Base-by-base conservation (phyloP, 2,113 vertebrate species). In the Connochaetes taurinus region DNA sequence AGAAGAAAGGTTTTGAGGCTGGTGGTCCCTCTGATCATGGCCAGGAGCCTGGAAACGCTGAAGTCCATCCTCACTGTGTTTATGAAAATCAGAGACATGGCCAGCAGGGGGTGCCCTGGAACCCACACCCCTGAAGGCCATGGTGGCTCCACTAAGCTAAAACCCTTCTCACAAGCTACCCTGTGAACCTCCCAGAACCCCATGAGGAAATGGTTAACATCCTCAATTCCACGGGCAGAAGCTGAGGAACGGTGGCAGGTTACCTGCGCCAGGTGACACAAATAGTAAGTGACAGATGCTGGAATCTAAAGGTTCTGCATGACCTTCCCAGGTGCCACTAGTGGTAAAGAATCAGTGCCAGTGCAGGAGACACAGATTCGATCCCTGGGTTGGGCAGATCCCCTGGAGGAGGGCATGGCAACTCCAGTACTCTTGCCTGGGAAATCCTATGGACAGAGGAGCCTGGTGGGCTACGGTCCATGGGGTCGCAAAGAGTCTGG, bases 141-240 rank as follows among this genome's bases (percentile, higher is more conserved):
- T 0, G 6, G 53, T 1, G 0, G 6, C 5, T 17, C 0, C 15
- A 6, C 25, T 23, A 58, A 71, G 25, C 52, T 64, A 21, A 67
- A 52, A 45, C 21, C 50, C 5, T 36, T 33, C 76, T 55, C 33
- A 47, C 36, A 92, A 21, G n/a, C 27, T n/a, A 11, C 19, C 31
- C 9, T 6, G 10, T 76, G 25, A 29, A 19, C 17, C 47, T 40
- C 14, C 5, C 55, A 55, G 11, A 21, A 83, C 25, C 33, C 40
- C 31, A 19, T 15, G 2, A 57, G 47, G 27, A 67, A 78, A 15
- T 19, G 13, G 36, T 33, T 40, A 80, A 21, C 3, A 53, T 52
- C 27, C 9, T 19, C 36, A 64, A 11, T 11, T 80, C 60, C 25
- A 11, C 3, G 10, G 15, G n/a, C 53, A 78, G 67, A 81, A 31